Percentiles rank a stretch among this genome's conserved stretches.
Evolutionary conservation across 2,113 vertebrate species (phyloP).

Genomic region (Rallus limicola): DNA sequence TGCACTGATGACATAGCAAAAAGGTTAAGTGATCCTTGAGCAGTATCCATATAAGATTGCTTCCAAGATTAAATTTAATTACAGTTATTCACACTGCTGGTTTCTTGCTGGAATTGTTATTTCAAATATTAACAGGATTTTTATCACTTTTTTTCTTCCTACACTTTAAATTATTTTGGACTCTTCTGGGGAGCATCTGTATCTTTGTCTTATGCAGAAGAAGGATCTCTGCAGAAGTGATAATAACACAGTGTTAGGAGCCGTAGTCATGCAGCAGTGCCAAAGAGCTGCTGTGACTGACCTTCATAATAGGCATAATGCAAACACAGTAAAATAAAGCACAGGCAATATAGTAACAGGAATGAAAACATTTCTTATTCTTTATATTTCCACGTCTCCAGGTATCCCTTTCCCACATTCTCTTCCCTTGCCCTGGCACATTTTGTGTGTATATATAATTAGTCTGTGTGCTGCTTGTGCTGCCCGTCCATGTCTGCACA

Average conservation of each 20-base stretch:
- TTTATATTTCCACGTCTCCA: background rate
- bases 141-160: constrained; percentile 36
- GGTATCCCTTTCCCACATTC: background rate
- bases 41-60: constrained; percentile 55
- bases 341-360: background rate
- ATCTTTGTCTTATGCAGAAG: background rate
- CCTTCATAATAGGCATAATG: background rate
- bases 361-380: background rate
- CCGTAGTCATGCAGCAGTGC: background rate
- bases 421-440: background rate
- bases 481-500: background rate
- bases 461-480: background rate
- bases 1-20: constrained; percentile 63
- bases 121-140: constrained; percentile 44
- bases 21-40: constrained; percentile 72
- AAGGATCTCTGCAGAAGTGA: background rate
- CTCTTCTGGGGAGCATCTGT: constrained; percentile 26
- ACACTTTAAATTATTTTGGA: constrained; percentile 16
- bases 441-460: background rate
- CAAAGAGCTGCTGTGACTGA: background rate
- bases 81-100: constrained; percentile 34
- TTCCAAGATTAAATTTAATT: constrained; percentile 69
- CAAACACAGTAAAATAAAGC: background rate
- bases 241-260: background rate
- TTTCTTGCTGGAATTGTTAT: constrained; percentile 57